A percentile compares a stretch with the other conserved stretches of the same genome.
phyloP scores from a whole-genome alignment of 2,113 vertebrate genomes.

The Galbula dea region DNA sequence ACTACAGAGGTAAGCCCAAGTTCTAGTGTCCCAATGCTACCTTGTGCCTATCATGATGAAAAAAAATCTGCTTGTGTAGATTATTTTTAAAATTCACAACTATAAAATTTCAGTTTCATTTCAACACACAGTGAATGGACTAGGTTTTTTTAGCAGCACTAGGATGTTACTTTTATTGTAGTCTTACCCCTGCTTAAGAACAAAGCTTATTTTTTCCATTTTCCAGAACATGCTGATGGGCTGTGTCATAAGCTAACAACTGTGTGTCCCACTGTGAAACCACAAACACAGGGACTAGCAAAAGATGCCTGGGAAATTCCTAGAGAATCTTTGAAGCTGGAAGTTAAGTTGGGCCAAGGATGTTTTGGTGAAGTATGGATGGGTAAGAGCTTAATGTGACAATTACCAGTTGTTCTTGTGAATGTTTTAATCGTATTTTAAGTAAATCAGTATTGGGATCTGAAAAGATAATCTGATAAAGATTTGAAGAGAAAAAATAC shows the following conservation, averaged over 20 bases:
- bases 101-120: neutral
- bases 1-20: conserved; percentile 88
- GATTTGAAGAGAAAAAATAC: neutral
- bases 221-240: conserved; percentile 91
- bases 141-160: neutral
- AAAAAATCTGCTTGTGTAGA: neutral
- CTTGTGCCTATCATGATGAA: neutral
- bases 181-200: neutral
- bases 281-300: conserved; percentile 96
- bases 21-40: neutral
- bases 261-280: conserved; percentile 97
- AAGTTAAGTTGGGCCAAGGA: conserved; percentile 96
- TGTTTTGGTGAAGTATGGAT: conserved; percentile 99
- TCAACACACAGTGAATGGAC: neutral
- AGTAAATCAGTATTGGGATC: neutral
- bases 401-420: neutral
- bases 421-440: neutral
- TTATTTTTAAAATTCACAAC: neutral
- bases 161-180: neutral
- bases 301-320: conserved; percentile 99
- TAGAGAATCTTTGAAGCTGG: conserved; percentile 91
- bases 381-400: conserved; percentile 80
- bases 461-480: neutral
- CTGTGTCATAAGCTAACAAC: conserved; percentile 94
- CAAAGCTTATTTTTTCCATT: conserved; percentile 24